Conservation (phyloP, 2,888 invertebrate genomes). For the Sphinx pinastri region DNA sequence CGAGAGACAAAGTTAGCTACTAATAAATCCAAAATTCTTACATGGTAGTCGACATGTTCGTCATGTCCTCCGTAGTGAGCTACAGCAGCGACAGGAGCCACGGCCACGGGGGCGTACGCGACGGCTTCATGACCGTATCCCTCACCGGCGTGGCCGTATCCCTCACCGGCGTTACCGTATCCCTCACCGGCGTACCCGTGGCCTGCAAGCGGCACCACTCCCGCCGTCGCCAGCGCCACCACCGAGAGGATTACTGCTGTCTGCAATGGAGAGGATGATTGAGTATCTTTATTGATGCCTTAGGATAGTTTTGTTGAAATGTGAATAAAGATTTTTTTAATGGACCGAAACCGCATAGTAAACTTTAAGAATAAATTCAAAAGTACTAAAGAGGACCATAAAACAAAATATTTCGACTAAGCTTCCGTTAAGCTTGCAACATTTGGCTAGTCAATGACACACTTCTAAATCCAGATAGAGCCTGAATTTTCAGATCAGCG, state of each 20-base stretch:
- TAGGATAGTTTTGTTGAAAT: too few species aligned
- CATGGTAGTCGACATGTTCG: conserved; percentile 78
- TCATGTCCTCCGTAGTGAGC: conserved; percentile 68
- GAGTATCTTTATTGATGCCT: neutral
- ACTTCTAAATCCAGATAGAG: neutral
- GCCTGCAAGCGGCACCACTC: conserved; percentile 61
- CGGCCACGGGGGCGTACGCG: conserved; percentile 68
- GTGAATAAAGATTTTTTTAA: neutral
- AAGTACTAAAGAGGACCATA: neutral
- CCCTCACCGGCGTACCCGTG: conserved; percentile 69
- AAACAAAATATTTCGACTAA: neutral
- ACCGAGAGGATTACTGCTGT: conserved; percentile 71
- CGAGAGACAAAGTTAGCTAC: neutral
- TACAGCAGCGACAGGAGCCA: conserved; percentile 52
- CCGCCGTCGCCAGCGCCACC: conserved; percentile 73
- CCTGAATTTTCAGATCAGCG: conserved; percentile 23
- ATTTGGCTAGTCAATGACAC: conserved; percentile 1
- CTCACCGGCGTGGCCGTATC: conserved; percentile 72
- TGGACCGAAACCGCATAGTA: neutral
- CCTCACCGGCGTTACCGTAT: conserved; percentile 58
- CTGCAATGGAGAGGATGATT: conserved; percentile 43
- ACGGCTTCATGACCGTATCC: conserved; percentile 70
- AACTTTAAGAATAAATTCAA: neutral
- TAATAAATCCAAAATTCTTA: conserved; percentile 48
- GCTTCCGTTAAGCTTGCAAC: neutral